These are phyloP conservation scores for Leptinotarsa juncta DNA, from an alignment of 2,888 invertebrate genomes.

Conservation along the genomic window DNA sequence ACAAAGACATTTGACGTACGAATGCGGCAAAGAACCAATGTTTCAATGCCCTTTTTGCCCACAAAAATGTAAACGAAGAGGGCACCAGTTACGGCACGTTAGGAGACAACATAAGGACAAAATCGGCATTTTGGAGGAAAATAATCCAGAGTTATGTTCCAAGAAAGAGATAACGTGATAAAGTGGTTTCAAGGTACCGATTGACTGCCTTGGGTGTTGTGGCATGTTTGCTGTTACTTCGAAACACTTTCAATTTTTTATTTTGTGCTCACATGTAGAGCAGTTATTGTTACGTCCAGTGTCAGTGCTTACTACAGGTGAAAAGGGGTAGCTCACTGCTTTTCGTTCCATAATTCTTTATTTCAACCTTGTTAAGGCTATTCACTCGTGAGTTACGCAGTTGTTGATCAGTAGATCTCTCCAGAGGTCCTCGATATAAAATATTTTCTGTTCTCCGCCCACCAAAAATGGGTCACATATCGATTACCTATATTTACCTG, in stretches of 20 bases:
- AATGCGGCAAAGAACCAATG: conserved; percentile 79
- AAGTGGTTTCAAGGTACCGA: conserved; percentile 5
- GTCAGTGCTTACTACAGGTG: background rate
- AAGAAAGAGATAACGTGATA: conserved; percentile 33
- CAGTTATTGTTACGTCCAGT: background rate
- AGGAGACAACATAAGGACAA: conserved; percentile 69
- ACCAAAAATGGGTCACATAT: no score
- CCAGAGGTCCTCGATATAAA: no score
- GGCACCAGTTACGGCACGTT: conserved; percentile 71
- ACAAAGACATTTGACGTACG: conserved; percentile 81
- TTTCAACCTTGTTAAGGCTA: no score
- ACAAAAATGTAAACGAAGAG: conserved; percentile 76
- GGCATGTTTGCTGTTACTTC: conserved; percentile 22
- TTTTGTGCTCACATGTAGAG: conserved; percentile 8
- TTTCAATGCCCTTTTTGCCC: conserved; percentile 79
- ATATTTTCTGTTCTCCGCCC: no score
- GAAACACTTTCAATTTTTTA: background rate
- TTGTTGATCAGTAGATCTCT: no score
- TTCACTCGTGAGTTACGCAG: no score
- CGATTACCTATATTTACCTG: no score
- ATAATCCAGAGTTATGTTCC: conserved; percentile 61
- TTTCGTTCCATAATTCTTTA: no score
- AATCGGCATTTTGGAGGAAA: conserved; percentile 66
- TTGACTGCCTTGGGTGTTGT: conserved; percentile 10
- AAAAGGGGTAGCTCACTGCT: background rate